Conservation (phyloP, 2,888 invertebrate genomes). For the Tinea trinotella region DNA sequence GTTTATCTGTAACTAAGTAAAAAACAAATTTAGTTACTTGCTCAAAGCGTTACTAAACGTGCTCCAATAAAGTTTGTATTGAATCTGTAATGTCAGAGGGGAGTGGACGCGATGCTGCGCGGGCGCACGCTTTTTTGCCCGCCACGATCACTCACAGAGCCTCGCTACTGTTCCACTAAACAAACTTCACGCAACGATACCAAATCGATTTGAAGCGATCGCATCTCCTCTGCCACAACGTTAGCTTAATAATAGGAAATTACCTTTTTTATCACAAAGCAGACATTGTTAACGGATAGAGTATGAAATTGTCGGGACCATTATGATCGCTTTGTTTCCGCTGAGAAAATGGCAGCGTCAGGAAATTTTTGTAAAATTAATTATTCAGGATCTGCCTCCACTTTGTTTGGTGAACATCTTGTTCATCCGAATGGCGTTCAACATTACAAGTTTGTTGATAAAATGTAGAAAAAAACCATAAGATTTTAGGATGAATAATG, state of each 20-base stretch:
- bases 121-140: slow-evolving; percentile 39
- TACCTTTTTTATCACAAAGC: slow-evolving; percentile 50
- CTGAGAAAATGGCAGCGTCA: slow-evolving; percentile 33
- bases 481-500: slow-evolving; percentile 32
- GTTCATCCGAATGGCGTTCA: slow-evolving; percentile 44
- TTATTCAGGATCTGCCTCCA: slow-evolving; percentile 54
- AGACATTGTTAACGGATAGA: slow-evolving; percentile 58
- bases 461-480: too few species aligned
- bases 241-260: slow-evolving; percentile 55
- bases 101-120: slow-evolving; percentile 37
- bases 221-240: slow-evolving; percentile 47
- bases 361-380: slow-evolving; percentile 46
- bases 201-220: slow-evolving; percentile 62
- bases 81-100: slow-evolving; percentile 27
- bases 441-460: not conserved
- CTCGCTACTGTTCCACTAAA: slow-evolving; percentile 57
- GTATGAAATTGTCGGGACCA: slow-evolving; percentile 60
- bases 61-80: slow-evolving; percentile 37
- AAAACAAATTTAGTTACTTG: slow-evolving; percentile 38
- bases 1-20: slow-evolving; percentile 31
- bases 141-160: slow-evolving; percentile 7
- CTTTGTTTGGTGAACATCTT: slow-evolving; percentile 67
- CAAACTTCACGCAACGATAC: slow-evolving; percentile 64
- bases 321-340: slow-evolving; percentile 50
- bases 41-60: slow-evolving; percentile 45